These are phyloP conservation scores for Pagetopsis macropterus DNA, from an alignment of 2,797 vertebrate genomes.

Conservation along the genomic window DNA sequence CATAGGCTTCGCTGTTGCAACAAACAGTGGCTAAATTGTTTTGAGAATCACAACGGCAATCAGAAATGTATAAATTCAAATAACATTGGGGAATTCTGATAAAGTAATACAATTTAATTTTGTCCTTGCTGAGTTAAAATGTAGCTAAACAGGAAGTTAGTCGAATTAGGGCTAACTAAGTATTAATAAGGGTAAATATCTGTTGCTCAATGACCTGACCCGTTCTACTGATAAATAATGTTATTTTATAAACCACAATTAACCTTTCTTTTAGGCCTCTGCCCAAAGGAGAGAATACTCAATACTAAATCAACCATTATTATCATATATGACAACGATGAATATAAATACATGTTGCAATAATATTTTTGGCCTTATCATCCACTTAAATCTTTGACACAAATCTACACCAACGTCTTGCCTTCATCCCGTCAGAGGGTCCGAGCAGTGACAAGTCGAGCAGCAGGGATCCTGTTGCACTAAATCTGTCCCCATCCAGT, in stretches of 20 bases:
- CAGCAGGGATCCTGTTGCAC: slow-evolving; percentile 24
- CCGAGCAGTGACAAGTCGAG: not conserved
- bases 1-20: too few relatives aligned
- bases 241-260: too few relatives aligned
- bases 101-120: not conserved
- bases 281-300: too few relatives aligned
- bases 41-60: too few relatives aligned
- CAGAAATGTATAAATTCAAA: not conserved
- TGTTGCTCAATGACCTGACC: too few relatives aligned
- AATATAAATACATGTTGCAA: not conserved
- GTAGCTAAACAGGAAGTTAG: not conserved
- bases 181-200: too few relatives aligned
- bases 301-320: too few relatives aligned
- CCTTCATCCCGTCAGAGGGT: slow-evolving; percentile 1
- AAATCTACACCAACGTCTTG: slow-evolving; percentile 2
- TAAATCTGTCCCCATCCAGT: slow-evolving; percentile 25
- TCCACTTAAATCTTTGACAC: not conserved
- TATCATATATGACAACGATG: too few relatives aligned
- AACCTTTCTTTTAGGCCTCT: too few relatives aligned
- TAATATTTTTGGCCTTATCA: not conserved
- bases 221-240: too few relatives aligned
- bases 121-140: not conserved
- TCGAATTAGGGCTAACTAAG: too few relatives aligned
- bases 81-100: not conserved
- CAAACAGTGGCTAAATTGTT: too few relatives aligned